Evolutionary conservation across 1,140 invertebrate genomes (phyloP), one percentile per base, ranked within the genome.

Genomic region (Eriosoma lanigerum): DNA sequence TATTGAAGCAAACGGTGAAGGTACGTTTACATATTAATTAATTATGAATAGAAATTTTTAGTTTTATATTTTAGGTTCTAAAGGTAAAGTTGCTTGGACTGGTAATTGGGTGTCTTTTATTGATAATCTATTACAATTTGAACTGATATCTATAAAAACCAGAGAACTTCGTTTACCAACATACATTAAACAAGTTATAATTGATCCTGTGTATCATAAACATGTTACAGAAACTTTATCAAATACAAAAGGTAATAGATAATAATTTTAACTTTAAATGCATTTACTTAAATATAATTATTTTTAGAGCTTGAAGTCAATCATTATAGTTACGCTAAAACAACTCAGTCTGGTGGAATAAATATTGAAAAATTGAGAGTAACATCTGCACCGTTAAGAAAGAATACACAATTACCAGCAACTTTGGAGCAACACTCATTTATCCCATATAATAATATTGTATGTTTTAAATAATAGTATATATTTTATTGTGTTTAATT

Each of bases 61-160:
- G 46, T 1, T 64, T 44, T 58, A 10, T 50, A 1, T 26, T 54
- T 81, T 8, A 81, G 82, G 82, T 24, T 64, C 81, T 21, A 84
- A 32, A 78, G 82, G 6, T 66, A 82, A 70, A 86, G 84, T 96
- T 32, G 85, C 89, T 73, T 98, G 96, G 96, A 88, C 89, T 15
- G 89, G 91, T 58, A 93, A 97, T 85, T 98, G 96, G 96, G 90
- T 97, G 60, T 91, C 94, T 8, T 98, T 91, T 85, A 90, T 98
- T 83, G 96, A 98, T 84, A 96, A 94, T 0, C 93, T 98, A 90
- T 89, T 98, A 29, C 96, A 98, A 86, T 95, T 96, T 82, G 89
- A 89, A 64, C 92, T 98, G 82, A 85, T 97, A 29, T 90, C 91
- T 58, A 89, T 90, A 82, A 90, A 91, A 81, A 89, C 90, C 1